Conservation (phyloP, 2,888 invertebrate genomes). For the Gibbula magus region DNA sequence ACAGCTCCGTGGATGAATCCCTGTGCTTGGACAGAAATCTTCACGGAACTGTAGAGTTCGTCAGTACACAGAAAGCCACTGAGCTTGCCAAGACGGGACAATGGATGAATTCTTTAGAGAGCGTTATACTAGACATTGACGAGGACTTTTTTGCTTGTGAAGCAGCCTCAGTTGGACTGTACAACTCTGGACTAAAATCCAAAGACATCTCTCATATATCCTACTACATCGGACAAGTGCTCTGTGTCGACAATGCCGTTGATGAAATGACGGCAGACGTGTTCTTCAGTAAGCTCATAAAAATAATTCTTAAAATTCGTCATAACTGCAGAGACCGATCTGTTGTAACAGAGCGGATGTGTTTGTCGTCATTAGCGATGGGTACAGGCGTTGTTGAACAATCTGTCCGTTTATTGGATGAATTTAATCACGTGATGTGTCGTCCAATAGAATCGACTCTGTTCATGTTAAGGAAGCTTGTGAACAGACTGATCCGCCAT, state of each 20-base stretch:
- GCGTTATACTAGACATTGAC: slow-evolving; percentile 62
- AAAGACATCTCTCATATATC: slow-evolving; percentile 43
- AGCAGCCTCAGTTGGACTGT: slow-evolving; percentile 51
- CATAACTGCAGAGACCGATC: neutral
- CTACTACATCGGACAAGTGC: slow-evolving; percentile 39
- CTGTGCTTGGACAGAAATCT: slow-evolving; percentile 34
- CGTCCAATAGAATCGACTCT: slow-evolving; percentile 8
- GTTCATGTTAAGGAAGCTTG: slow-evolving; percentile 25
- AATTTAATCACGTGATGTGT: neutral
- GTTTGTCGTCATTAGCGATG: neutral
- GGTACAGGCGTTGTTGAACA: neutral
- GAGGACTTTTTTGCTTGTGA: slow-evolving; percentile 66
- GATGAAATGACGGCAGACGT: slow-evolving; percentile 53
- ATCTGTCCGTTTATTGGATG: slow-evolving; percentile 16
- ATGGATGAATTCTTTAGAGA: slow-evolving; percentile 37
- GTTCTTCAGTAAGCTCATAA: slow-evolving; percentile 21
- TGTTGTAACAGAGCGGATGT: neutral
- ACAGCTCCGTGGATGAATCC: neutral
- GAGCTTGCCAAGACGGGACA: slow-evolving; percentile 34
- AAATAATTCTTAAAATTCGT: slow-evolving; percentile 17
- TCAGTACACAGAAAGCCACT: slow-evolving; percentile 50
- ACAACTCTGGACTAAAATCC: slow-evolving; percentile 46
- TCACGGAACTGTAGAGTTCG: slow-evolving; percentile 45
- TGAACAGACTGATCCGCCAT: slow-evolving; percentile 38
- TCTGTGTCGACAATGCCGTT: slow-evolving; percentile 51